Evolutionary conservation across 2,797 vertebrate genomes (phyloP).

Genomic region (Sebastes umbrosus): DNA sequence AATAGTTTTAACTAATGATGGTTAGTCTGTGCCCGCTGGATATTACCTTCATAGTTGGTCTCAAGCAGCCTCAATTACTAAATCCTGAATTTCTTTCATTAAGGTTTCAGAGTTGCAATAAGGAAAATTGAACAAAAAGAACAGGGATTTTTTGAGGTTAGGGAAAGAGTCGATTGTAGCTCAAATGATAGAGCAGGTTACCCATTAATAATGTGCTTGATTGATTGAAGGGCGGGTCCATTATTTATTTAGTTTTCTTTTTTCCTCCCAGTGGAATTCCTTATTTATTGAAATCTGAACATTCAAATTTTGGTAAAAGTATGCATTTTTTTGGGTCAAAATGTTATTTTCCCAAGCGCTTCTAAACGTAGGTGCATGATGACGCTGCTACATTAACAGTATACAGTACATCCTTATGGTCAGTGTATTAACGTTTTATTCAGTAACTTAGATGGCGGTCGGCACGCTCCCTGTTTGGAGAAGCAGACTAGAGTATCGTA

Average conservation of each 20-base stretch:
- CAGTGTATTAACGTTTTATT: no score
- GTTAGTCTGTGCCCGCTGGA: not conserved
- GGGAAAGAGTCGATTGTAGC: not conserved
- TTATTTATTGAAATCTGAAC: not conserved
- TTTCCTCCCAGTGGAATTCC: not conserved
- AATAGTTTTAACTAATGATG: not conserved
- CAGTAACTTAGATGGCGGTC: no score
- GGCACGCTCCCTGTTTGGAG: no score
- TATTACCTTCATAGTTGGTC: not conserved
- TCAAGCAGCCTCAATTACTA: not conserved
- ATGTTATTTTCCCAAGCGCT: not conserved
- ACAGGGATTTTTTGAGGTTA: not conserved
- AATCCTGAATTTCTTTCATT: not conserved
- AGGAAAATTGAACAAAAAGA: not conserved
- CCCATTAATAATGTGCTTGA: not conserved
- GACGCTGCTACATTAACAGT: not conserved
- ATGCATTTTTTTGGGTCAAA: not conserved
- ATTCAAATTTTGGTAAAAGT: not conserved
- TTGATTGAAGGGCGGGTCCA: not conserved
- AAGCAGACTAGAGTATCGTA: no score
- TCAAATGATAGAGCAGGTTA: not conserved
- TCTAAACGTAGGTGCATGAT: not conserved
- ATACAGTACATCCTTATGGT: no score
- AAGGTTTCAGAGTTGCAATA: not conserved
- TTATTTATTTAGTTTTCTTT: not conserved